phyloP scores from a whole-genome alignment of 2,888 invertebrate species.

The Stenodema calcarata region DNA sequence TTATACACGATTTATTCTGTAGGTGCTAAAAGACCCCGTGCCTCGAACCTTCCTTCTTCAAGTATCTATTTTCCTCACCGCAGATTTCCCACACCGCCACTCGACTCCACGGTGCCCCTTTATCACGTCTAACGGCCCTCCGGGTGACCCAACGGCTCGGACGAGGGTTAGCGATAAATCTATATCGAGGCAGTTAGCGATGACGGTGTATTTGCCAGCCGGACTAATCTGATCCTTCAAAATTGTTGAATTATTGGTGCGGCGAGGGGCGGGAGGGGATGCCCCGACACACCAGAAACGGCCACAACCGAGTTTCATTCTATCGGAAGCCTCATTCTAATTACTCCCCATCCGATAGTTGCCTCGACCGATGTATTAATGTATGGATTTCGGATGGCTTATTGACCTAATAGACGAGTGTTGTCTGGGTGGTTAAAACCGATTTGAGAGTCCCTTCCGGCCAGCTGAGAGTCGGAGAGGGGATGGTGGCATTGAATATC shows the following conservation, averaged over 20 bases:
- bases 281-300: background rate
- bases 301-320: conserved; percentile 22
- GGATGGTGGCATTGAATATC: background rate
- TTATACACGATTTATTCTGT: too few relatives aligned
- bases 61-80: too few relatives aligned
- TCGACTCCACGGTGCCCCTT: background rate
- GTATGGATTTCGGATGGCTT: conserved; percentile 13
- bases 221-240: conserved; percentile 9
- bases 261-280: background rate
- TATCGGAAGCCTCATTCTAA: conserved; percentile 15
- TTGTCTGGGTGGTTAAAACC: background rate
- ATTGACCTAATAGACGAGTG: conserved; percentile 16
- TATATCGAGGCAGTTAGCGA: conserved; percentile 14
- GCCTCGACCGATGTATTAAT: background rate
- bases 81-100: background rate
- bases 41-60: background rate
- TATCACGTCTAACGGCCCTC: conserved; percentile 4
- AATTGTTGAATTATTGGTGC: conserved; percentile 9
- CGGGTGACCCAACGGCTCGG: background rate
- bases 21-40: too few relatives aligned
- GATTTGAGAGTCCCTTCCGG: background rate
- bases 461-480: background rate
- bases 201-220: conserved; percentile 38
- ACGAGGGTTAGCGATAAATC: conserved; percentile 21
- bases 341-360: conserved; percentile 18